Evolutionary conservation across 2,888 invertebrate species (phyloP).

Genomic region (Nymphalis urticae): DNA sequence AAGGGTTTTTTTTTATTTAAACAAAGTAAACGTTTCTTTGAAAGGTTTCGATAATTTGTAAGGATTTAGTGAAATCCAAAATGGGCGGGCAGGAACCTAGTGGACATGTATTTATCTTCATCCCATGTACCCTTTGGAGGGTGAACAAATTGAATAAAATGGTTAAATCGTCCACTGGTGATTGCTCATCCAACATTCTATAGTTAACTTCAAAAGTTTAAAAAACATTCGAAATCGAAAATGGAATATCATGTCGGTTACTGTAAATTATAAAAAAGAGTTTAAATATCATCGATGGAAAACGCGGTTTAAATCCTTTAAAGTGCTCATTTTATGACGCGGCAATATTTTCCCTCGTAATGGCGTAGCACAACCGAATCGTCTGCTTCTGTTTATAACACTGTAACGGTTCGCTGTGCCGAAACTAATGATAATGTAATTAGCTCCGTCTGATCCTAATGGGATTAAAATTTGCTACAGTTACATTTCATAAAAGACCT

Average conservation of each 20-base stretch:
- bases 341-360: constrained; percentile 27
- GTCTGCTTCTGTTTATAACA: constrained; percentile 39
- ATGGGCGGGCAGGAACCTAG: constrained; percentile 34
- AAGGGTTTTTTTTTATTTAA: constrained; percentile 23
- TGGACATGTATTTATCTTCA: constrained; percentile 40
- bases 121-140: constrained; percentile 37
- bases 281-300: constrained; percentile 2
- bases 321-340: constrained; percentile 7
- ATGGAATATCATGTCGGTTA: neutral
- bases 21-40: constrained; percentile 25
- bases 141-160: constrained; percentile 39
- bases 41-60: constrained; percentile 37
- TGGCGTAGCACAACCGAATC: constrained; percentile 18
- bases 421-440: constrained; percentile 69
- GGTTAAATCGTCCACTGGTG: constrained; percentile 30
- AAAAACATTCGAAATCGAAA: neutral
- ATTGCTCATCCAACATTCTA: constrained; percentile 24
- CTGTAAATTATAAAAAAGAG: neutral
- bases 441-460: constrained; percentile 49
- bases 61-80: constrained; percentile 39
- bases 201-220: constrained; percentile 8
- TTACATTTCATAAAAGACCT: constrained; percentile 34
- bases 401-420: constrained; percentile 55
- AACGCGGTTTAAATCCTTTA: constrained; percentile 4
- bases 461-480: constrained; percentile 44